Conservation (phyloP, 2,888 invertebrate genomes). For the Lottia scabra region DNA sequence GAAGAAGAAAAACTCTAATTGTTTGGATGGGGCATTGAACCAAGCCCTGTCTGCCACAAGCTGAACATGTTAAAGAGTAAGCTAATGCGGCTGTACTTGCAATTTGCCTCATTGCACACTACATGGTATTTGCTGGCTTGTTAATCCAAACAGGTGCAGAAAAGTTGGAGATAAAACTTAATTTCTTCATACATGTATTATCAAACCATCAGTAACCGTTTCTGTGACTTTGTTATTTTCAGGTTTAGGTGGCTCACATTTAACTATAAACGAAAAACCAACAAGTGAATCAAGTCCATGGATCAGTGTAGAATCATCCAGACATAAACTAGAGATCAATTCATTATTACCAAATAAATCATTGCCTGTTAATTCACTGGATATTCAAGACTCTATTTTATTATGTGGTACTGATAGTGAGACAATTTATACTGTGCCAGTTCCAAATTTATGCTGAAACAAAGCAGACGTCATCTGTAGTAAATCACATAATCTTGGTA, state of each 20-base stretch:
- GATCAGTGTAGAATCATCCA: conserved; percentile 79
- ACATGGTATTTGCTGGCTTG: too few species aligned
- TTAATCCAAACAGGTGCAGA: too few species aligned
- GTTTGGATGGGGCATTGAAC: too few species aligned
- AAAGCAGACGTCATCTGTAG: neutral
- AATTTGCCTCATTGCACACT: too few species aligned
- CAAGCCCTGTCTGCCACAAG: too few species aligned
- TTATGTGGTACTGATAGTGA: conserved; percentile 90
- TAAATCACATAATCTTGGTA: too few species aligned
- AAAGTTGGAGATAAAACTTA: too few species aligned
- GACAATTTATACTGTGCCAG: conserved; percentile 81
- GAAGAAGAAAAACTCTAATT: too few species aligned
- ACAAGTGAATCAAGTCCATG: conserved; percentile 71
- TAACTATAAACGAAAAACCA: neutral
- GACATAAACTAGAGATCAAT: conserved; percentile 77
- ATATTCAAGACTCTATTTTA: conserved; percentile 81
- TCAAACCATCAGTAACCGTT: too few species aligned
- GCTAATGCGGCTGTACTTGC: too few species aligned
- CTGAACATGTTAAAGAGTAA: too few species aligned
- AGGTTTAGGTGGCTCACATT: conserved; percentile 3
- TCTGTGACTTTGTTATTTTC: neutral
- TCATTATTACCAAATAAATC: conserved; percentile 80
- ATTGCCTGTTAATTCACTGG: conserved; percentile 85
- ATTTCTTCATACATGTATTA: too few species aligned
- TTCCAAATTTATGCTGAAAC: conserved; percentile 41